These are phyloP conservation scores for Boloria euphrosyne DNA, from an alignment of 2,888 invertebrate species.

Conservation along the genomic window DNA sequence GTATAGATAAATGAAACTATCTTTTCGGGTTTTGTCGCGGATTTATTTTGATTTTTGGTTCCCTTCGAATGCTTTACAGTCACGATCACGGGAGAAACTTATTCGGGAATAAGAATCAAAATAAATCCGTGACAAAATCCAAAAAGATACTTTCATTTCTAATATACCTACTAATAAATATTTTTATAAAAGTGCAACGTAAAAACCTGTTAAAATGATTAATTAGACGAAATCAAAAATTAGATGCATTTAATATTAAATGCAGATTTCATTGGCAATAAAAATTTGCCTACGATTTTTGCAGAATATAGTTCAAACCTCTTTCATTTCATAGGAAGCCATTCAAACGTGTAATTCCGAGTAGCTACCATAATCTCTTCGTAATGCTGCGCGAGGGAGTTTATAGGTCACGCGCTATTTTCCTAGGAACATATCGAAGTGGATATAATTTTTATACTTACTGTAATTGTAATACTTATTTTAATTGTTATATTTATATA, in stretches of 20 bases:
- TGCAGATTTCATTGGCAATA: not conserved
- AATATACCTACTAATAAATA: too few relatives aligned
- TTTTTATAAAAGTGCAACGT: too few relatives aligned
- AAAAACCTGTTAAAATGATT: not conserved
- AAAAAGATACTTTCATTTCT: too few relatives aligned
- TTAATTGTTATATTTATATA: not conserved
- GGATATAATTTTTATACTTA: not conserved
- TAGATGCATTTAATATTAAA: not conserved
- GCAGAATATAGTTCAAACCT: constrained; percentile 21
- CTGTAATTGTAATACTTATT: not conserved
- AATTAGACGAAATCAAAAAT: not conserved
- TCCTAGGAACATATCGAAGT: constrained; percentile 4
- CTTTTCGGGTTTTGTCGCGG: too few relatives aligned
- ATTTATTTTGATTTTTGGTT: too few relatives aligned
- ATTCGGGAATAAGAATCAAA: too few relatives aligned
- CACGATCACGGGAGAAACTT: too few relatives aligned
- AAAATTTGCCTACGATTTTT: not conserved
- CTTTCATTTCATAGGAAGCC: constrained; percentile 31
- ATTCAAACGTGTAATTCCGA: constrained; percentile 34
- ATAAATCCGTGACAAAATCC: too few relatives aligned
- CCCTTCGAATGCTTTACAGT: too few relatives aligned
- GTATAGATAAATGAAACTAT: too few relatives aligned
- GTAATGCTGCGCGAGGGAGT: constrained; percentile 28
- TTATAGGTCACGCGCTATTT: constrained; percentile 27
- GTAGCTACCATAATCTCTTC: constrained; percentile 30